Evolutionary conservation across 92 coral and sea anemone genomes (phyloP).

Genomic region (Paramuricea clavata): DNA sequence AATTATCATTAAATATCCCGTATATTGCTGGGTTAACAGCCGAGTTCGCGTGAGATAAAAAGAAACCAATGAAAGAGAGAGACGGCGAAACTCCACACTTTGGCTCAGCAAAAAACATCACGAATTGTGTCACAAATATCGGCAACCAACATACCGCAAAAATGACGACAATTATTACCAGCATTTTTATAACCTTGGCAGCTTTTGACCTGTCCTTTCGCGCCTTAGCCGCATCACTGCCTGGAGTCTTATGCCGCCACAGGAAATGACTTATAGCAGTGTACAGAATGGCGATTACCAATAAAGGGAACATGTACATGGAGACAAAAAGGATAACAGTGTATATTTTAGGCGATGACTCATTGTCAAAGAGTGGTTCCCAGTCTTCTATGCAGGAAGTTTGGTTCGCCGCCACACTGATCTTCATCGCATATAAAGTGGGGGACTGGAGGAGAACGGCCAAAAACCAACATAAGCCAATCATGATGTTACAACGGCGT

Average conservation of each 20-base stretch:
- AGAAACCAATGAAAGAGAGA: constrained; percentile 27
- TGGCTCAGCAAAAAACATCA: constrained; percentile 32
- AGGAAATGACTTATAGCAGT: constrained; percentile 68
- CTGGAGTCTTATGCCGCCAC: constrained; percentile 70
- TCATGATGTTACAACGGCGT: constrained; percentile 64
- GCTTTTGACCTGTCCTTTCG: constrained; percentile 35
- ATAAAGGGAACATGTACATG: constrained; percentile 68
- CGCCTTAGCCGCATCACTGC: constrained; percentile 45
- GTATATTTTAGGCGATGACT: constrained; percentile 65
- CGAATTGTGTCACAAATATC: constrained; percentile 27
- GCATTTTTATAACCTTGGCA: constrained; percentile 38
- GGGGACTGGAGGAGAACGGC: constrained; percentile 79
- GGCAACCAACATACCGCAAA: constrained; percentile 53
- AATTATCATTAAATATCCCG: constrained; percentile 32
- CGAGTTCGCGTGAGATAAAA: constrained; percentile 31
- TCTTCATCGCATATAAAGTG: constrained; percentile 78
- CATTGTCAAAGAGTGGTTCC: constrained; percentile 71
- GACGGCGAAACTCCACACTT: constrained; percentile 24
- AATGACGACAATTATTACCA: constrained; percentile 46
- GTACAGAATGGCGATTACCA: constrained; percentile 76
- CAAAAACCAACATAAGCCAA: constrained; percentile 73
- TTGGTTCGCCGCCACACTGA: constrained; percentile 50
- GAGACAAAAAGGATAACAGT: constrained; percentile 76
- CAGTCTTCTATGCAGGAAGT: constrained; percentile 72
- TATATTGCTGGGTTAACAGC: constrained; percentile 36